Evolutionary conservation across 2,113 vertebrate genomes (phyloP).

Genomic region (Glaucidium brasilianum): DNA sequence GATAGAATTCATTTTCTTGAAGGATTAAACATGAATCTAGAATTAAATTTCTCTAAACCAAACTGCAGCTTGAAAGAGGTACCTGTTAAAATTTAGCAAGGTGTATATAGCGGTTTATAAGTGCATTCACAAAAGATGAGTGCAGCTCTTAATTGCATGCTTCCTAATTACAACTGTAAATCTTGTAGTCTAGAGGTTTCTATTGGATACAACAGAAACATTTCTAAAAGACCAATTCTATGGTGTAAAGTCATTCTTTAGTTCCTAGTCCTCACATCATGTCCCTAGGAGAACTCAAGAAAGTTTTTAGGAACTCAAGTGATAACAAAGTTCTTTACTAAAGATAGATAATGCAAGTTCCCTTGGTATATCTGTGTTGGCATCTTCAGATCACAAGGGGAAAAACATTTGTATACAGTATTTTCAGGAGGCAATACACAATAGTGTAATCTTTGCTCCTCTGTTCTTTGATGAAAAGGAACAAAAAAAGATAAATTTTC

Average conservation of each 20-base stretch:
- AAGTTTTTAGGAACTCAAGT: not conserved
- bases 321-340: not conserved
- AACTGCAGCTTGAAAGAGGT: not conserved
- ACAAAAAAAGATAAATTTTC: not conserved
- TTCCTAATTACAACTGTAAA: not conserved
- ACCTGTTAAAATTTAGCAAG: not conserved
- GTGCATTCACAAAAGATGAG: not conserved
- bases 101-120: not conserved
- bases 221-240: not conserved
- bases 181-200: not conserved
- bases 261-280: not conserved
- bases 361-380: not conserved
- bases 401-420: not conserved
- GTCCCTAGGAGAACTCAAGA: not conserved
- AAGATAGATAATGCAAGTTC: not conserved
- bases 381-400: not conserved
- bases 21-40: not conserved
- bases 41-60: not conserved
- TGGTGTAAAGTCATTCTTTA: not conserved
- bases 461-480: not conserved
- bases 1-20: not conserved
- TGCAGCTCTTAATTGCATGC: not conserved
- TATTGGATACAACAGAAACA: not conserved
- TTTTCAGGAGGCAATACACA: not conserved
- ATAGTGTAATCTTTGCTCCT: not conserved